These are phyloP conservation scores for Bhutanitis thaidina DNA, from an alignment of 2,888 invertebrate species.

Conservation along the genomic window DNA sequence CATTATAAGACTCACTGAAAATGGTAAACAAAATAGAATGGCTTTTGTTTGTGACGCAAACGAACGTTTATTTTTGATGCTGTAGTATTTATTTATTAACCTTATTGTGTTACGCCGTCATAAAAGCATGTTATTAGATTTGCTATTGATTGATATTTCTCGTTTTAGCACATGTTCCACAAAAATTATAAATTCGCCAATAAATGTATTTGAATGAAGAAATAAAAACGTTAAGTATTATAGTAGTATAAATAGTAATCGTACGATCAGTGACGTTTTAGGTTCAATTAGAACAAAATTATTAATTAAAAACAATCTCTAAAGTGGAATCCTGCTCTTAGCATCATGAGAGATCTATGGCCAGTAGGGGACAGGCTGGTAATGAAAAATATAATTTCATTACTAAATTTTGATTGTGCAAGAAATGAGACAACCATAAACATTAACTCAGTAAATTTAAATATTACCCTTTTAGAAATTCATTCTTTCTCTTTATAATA, in stretches of 20 bases:
- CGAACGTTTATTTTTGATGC: slow-evolving; percentile 59
- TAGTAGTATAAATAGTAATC: slow-evolving; percentile 27
- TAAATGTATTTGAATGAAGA: slow-evolving; percentile 39
- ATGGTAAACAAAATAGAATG: slow-evolving; percentile 59
- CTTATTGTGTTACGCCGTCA: slow-evolving; percentile 47
- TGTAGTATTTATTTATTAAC: slow-evolving; percentile 29
- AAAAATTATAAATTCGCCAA: slow-evolving; percentile 35
- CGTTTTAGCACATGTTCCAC: slow-evolving; percentile 44
- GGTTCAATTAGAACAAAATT: too few relatives aligned
- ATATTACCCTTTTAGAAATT: too few relatives aligned
- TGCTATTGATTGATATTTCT: slow-evolving; percentile 23
- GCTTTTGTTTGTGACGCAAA: slow-evolving; percentile 74
- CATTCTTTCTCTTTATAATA: too few relatives aligned
- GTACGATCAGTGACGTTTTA: slow-evolving; percentile 33
- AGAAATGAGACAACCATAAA: too few relatives aligned
- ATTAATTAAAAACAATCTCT: too few relatives aligned
- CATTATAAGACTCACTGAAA: slow-evolving; percentile 60
- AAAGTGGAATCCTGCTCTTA: too few relatives aligned
- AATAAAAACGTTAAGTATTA: slow-evolving; percentile 55
- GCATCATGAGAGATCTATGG: too few relatives aligned
- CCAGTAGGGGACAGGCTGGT: too few relatives aligned
- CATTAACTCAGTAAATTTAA: too few relatives aligned
- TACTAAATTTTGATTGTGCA: too few relatives aligned
- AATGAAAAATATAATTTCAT: too few relatives aligned
- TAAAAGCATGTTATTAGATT: slow-evolving; percentile 43